Percentiles rank a stretch among this genome's conserved stretches.
Evolutionary conservation across 2,888 invertebrate species (phyloP).

Genomic region (Seladonia tumulorum): DNA sequence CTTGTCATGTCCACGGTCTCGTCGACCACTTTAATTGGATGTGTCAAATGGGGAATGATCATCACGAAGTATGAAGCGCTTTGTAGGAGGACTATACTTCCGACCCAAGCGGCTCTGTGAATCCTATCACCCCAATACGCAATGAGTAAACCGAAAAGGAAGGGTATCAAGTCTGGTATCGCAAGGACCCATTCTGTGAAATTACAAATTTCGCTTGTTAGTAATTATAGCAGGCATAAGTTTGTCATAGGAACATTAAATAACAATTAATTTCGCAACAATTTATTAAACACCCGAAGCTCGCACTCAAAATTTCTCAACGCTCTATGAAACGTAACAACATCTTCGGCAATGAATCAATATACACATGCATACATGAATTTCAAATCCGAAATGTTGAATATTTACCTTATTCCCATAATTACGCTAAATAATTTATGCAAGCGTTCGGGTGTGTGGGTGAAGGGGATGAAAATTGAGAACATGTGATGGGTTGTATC

Average conservation of each 20-base stretch:
- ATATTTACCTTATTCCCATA: background rate
- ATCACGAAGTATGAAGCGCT: conserved; percentile 85
- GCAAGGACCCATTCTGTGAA: conserved; percentile 86
- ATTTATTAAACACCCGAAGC: background rate
- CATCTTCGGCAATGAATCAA: background rate
- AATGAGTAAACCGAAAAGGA: conserved; percentile 85
- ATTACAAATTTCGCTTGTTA: background rate
- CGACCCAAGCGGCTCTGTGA: conserved; percentile 87
- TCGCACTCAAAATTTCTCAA: background rate
- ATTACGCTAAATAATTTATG: conserved; percentile 4
- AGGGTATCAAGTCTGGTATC: conserved; percentile 86
- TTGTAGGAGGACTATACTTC: conserved; percentile 86
- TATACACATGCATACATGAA: background rate
- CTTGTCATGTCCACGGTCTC: conserved; percentile 74
- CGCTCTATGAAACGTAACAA: background rate
- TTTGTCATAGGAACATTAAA: too few relatives aligned
- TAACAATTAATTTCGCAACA: background rate
- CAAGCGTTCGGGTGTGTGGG: background rate
- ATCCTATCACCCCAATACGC: conserved; percentile 87
- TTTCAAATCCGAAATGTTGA: background rate
- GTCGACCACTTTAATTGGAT: conserved; percentile 73
- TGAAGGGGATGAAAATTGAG: background rate
- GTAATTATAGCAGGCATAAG: background rate
- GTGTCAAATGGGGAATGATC: conserved; percentile 86
- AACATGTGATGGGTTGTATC: background rate